Evolutionary conservation across 1,140 invertebrate species (phyloP).

Genomic region (Drosophila jambulina): DNA sequence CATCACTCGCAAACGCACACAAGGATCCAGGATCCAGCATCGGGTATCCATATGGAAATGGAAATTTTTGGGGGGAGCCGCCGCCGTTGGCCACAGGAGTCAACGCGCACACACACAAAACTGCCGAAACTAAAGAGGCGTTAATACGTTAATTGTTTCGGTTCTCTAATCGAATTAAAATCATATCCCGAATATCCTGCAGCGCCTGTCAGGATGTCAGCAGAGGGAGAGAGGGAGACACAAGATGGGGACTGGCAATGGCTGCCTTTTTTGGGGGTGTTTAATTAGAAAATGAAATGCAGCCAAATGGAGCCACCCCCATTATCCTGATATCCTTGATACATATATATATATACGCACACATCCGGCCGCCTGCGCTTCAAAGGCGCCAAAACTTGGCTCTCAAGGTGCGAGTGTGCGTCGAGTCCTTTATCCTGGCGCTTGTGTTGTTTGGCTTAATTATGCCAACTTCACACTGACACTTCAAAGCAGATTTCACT

Average conservation of each 20-base stretch:
- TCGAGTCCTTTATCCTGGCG: slow-evolving; percentile 28
- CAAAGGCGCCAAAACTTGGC: slow-evolving; percentile 76
- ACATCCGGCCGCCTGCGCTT: slow-evolving; percentile 22
- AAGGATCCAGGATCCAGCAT: slow-evolving; percentile 32
- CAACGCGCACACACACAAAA: slow-evolving; percentile 54
- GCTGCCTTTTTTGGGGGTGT: slow-evolving; percentile 64
- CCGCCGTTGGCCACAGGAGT: slow-evolving; percentile 58
- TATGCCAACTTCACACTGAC: slow-evolving; percentile 83
- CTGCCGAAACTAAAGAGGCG: slow-evolving; percentile 77
- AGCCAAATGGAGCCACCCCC: slow-evolving; percentile 42
- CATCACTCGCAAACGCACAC: slow-evolving; percentile 17
- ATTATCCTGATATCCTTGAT: slow-evolving; percentile 15
- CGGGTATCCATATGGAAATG: slow-evolving; percentile 24
- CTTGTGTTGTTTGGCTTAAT: slow-evolving; percentile 62
- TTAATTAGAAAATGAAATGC: slow-evolving; percentile 82
- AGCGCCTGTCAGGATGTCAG: slow-evolving; percentile 47
- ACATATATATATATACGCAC: not conserved
- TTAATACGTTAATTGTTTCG: slow-evolving; percentile 85
- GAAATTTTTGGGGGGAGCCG: slow-evolving; percentile 25
- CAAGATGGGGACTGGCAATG: slow-evolving; percentile 38
- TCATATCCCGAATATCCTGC: slow-evolving; percentile 80
- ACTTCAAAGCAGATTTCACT: slow-evolving; percentile 75
- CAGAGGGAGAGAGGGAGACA: slow-evolving; percentile 1
- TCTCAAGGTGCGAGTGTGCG: slow-evolving; percentile 62
- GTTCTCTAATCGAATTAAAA: slow-evolving; percentile 85